Evolutionary conservation across 1,140 invertebrate genomes (phyloP), one percentile per base, ranked within the genome.

Genomic region (Carposina sasakii): DNA sequence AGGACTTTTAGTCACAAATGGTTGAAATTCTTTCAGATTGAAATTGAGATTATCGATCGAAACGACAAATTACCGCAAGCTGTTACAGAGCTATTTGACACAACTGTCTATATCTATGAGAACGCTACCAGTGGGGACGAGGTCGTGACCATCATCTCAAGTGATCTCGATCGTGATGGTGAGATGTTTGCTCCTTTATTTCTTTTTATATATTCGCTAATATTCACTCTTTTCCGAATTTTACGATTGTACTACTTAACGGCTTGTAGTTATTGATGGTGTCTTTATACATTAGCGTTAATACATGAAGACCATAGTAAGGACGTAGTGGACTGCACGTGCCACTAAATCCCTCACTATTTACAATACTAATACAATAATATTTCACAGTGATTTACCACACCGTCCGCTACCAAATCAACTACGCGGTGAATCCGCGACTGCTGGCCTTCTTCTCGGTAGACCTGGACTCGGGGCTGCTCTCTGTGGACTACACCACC

Each of bases 141-240:
- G 12, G 75, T 88, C 8, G 63, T 73, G 0, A 44, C 45, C n/a
- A 43, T 89, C 8, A 43, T 61, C 2, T 63, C 75, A 15, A 59
- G 39, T 2, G 88, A 89, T 53, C 44, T 66, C n/a, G 88, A 89
- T 54, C 82, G 88, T 68, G 87, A 88, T 57, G 66, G 86, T 87
- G 62, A 81, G 65, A 52, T 34, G 39, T 39, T 13, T 39, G 46
- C 6, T 6, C 12, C 0, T 8, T n/a, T n/a, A n/a, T n/a, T n/a
- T n/a, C n/a, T n/a, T n/a, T n/a, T n/a, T n/a, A n/a, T n/a, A n/a
- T n/a, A n/a, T n/a, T n/a, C n/a, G n/a, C n/a, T n/a, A n/a, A n/a
- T n/a, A n/a, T n/a, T n/a, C n/a, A n/a, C n/a, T n/a, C n/a, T n/a
- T n/a, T n/a, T n/a, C n/a, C n/a, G n/a, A n/a, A n/a, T n/a, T n/a